A percentile compares a stretch with the other conserved stretches of the same genome.
Conservation (phyloP, 2,888 invertebrate species). For the Crepidodera aurea region DNA sequence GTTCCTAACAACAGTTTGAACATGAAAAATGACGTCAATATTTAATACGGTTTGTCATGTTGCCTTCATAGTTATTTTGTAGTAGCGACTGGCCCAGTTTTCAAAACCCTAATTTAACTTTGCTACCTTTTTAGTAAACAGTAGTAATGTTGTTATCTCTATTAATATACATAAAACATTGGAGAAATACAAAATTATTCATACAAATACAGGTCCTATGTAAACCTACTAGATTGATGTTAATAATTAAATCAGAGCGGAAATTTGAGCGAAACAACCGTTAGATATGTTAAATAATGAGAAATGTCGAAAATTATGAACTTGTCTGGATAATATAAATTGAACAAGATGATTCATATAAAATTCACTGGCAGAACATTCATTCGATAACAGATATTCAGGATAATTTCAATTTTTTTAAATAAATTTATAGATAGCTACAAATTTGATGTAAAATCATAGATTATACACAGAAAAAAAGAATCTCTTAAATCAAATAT, state of each 20-base stretch:
- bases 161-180: constrained; percentile 7
- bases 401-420: no score
- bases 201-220: background rate
- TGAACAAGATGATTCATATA: no score
- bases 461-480: no score
- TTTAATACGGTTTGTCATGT: constrained; percentile 26
- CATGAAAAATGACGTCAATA: constrained; percentile 28
- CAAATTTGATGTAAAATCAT: no score
- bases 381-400: no score
- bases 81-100: constrained; percentile 2
- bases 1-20: constrained; percentile 21
- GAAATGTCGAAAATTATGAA: no score
- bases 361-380: no score
- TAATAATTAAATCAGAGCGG: background rate
- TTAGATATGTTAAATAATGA: no score
- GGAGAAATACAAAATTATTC: constrained; percentile 16
- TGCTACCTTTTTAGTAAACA: constrained; percentile 1
- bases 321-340: no score
- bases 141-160: constrained; percentile 7
- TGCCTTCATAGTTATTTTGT: constrained; percentile 12
- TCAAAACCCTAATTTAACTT: constrained; percentile 7
- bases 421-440: no score
- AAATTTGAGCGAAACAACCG: no score
- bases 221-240: constrained; percentile 12
- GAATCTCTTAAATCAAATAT: no score